Conservation (phyloP, 2,113 vertebrate species). For the Tiliqua scincoides region DNA sequence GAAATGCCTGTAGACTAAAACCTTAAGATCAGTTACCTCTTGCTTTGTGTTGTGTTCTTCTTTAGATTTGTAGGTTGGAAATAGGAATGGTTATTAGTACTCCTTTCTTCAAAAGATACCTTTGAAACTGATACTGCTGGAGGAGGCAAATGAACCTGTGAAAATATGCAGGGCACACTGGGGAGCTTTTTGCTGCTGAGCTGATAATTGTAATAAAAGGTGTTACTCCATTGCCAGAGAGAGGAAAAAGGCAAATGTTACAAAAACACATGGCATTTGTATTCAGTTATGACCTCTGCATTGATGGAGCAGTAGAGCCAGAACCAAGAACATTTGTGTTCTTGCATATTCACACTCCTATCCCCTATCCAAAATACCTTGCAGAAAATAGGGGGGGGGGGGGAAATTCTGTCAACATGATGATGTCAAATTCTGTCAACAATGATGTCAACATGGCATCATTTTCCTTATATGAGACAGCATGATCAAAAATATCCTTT, state of each 20-base stretch:
- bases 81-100: slow-evolving; percentile 68
- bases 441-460: slow-evolving; percentile 39
- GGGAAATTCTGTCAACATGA: too few species aligned
- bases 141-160: slow-evolving; percentile 68
- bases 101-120: slow-evolving; percentile 63
- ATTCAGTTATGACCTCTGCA: slow-evolving; percentile 51
- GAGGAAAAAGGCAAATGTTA: slow-evolving; percentile 53
- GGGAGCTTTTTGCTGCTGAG: slow-evolving; percentile 61
- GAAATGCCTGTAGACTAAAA: slow-evolving; percentile 63
- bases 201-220: slow-evolving; percentile 71
- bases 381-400: neutral
- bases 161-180: slow-evolving; percentile 64
- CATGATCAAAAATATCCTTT: neutral
- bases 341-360: slow-evolving; percentile 39
- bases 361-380: slow-evolving; percentile 35
- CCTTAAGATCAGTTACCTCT: slow-evolving; percentile 55
- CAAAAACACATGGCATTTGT: slow-evolving; percentile 54
- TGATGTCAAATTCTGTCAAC: too few species aligned
- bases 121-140: slow-evolving; percentile 60
- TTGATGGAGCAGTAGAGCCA: slow-evolving; percentile 58
- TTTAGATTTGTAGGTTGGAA: slow-evolving; percentile 68
- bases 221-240: slow-evolving; percentile 72
- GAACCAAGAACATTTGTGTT: slow-evolving; percentile 62
- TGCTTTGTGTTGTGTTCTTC: slow-evolving; percentile 55
- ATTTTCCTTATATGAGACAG: neutral